A percentile compares a stretch with the other conserved stretches of the same genome.
Conservation (phyloP, 2,888 invertebrate genomes). For the Monoplex corrugatus region DNA sequence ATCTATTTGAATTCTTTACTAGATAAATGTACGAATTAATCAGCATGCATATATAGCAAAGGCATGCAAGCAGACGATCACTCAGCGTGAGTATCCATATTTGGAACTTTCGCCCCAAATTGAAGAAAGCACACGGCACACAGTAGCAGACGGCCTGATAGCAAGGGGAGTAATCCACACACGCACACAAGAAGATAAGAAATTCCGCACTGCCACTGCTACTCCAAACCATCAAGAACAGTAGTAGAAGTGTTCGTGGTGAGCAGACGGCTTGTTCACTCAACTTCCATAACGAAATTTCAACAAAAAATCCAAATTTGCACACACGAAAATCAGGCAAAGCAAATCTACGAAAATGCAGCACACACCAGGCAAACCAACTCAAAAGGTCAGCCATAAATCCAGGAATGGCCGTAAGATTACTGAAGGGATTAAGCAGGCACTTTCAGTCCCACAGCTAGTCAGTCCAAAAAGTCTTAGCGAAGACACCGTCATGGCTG, state of each 20-base stretch:
- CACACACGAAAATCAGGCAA: background rate
- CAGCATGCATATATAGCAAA: background rate
- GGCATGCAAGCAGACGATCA: constrained; percentile 41
- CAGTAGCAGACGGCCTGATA: constrained; percentile 19
- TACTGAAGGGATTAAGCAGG: background rate
- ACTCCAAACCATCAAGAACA: background rate
- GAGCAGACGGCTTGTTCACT: background rate
- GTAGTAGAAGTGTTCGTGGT: background rate
- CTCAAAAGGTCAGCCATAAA: background rate
- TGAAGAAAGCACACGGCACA: constrained; percentile 19
- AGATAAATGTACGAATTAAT: background rate
- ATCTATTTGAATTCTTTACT: too few relatives aligned
- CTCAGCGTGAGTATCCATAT: constrained; percentile 39
- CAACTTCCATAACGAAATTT: background rate
- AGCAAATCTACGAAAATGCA: background rate
- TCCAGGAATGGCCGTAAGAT: background rate
- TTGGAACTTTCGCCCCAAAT: constrained; percentile 33
- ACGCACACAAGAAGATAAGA: constrained; percentile 16
- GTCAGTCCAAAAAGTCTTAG: background rate
- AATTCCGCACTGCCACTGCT: background rate
- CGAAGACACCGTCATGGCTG: background rate
- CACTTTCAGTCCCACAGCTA: background rate
- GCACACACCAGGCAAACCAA: background rate
- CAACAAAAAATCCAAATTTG: background rate
- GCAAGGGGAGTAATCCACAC: background rate